Base-by-base conservation (phyloP, 1,140 invertebrate genomes). In the Drosophila tropicalis region DNA sequence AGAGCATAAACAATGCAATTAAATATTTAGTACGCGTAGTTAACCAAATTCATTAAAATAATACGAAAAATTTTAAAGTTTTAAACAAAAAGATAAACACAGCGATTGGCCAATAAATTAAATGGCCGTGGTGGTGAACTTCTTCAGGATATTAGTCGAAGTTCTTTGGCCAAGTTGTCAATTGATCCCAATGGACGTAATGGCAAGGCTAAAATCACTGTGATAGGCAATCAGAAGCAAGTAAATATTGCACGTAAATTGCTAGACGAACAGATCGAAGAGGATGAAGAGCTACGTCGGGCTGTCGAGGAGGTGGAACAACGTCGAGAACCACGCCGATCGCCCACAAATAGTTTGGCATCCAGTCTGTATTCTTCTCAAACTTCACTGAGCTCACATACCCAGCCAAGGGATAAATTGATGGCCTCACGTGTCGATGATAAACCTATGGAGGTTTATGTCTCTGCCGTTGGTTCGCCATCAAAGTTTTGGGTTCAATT, bases 401-500 rank as follows among this genome's bases (percentile, higher is more conserved):
- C 79, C 32, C 91, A 75, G 36, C 80, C 86, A 0, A 63, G 91
- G 15, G 92, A 93, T 58, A 92, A 91, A 71, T 75, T 82, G 22
- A 86, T 83, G 85, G 92, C 86, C 56, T 79, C 91, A 7, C 79
- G 77, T 7, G 70, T 81, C 3, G 90, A 92, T 41, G 94, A 95
- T 67, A 93, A 94, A 6, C 94, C 93, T 22, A 94, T 97, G 79
- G 95, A 97, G 91, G 95, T 97, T 6, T 97, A 95, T 92, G 96
- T 98, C 1, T 96, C 96, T 1, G 96, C 96, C 0, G 94, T 97
- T 62, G 95, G 95, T 17, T 94, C 94, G n/a, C 96, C 96, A 12
- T 94, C 94, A 1, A 94, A 95, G 25, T 97, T 98, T 92, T 98
- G 97, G 96, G 93, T 97, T 15, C 97, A 98, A 92, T 94, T 97